Conservation (phyloP, 2,888 invertebrate species). For the Balanococcus diminutus region DNA sequence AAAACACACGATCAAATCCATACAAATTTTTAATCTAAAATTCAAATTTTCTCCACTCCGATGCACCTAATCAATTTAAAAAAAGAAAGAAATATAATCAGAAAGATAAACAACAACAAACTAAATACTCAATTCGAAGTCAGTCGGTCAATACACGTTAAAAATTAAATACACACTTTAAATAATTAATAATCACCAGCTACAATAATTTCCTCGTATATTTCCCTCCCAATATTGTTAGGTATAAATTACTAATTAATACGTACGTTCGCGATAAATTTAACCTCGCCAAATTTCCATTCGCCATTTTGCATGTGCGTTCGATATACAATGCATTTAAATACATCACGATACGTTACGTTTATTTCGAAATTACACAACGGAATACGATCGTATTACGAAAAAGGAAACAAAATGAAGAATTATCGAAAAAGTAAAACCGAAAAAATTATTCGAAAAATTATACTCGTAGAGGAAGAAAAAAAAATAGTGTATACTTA, state of each 20-base stretch:
- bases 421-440: background rate
- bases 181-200: slow-evolving; percentile 5
- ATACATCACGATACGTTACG: background rate
- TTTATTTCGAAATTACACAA: background rate
- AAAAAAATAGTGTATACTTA: slow-evolving; percentile 15
- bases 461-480: background rate
- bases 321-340: background rate
- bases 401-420: background rate
- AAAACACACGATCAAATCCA: slow-evolving; percentile 10
- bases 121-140: slow-evolving; percentile 36
- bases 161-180: slow-evolving; percentile 25
- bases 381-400: background rate
- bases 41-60: slow-evolving; percentile 1
- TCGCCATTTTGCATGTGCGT: background rate
- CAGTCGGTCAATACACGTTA: slow-evolving; percentile 42
- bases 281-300: background rate
- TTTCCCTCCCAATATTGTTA: background rate
- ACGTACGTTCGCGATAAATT: background rate
- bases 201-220: slow-evolving; percentile 21
- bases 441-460: background rate
- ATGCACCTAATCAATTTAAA: background rate
- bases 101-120: background rate
- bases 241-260: background rate
- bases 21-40: background rate
- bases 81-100: background rate